Conservation (phyloP, 2,113 vertebrate species). For the Caranx ignobilis region DNA sequence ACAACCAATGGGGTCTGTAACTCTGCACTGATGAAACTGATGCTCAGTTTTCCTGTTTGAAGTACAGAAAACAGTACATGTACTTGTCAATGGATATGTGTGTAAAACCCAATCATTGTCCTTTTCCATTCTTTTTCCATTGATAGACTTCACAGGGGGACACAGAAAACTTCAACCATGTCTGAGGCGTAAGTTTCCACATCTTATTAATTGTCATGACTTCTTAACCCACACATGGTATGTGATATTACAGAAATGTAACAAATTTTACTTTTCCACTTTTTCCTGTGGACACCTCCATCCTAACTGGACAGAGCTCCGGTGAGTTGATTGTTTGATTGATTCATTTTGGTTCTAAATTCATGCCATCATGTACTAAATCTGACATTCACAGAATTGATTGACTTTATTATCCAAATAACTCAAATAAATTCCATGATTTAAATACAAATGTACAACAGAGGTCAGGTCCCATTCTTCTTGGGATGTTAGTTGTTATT, state of each 20-base stretch:
- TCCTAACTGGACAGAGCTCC: slow-evolving; percentile 27
- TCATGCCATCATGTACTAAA: neutral
- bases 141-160: slow-evolving; percentile 25
- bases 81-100: neutral
- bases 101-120: neutral
- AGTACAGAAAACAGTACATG: no score
- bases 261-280: slow-evolving; percentile 26
- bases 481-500: neutral
- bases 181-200: slow-evolving; percentile 78
- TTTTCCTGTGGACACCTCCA: slow-evolving; percentile 13
- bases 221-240: neutral
- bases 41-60: neutral
- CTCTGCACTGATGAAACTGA: neutral
- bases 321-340: slow-evolving; percentile 63
- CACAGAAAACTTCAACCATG: slow-evolving; percentile 70
- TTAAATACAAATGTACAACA: neutral
- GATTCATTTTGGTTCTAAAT: neutral
- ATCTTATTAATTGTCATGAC: neutral
- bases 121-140: neutral
- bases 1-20: neutral
- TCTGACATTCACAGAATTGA: neutral
- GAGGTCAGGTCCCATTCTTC: neutral
- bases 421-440: neutral
- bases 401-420: neutral
- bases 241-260: neutral